Base-by-base conservation (phyloP, 2,797 vertebrate genomes). In the Oophaga sylvatica region DNA sequence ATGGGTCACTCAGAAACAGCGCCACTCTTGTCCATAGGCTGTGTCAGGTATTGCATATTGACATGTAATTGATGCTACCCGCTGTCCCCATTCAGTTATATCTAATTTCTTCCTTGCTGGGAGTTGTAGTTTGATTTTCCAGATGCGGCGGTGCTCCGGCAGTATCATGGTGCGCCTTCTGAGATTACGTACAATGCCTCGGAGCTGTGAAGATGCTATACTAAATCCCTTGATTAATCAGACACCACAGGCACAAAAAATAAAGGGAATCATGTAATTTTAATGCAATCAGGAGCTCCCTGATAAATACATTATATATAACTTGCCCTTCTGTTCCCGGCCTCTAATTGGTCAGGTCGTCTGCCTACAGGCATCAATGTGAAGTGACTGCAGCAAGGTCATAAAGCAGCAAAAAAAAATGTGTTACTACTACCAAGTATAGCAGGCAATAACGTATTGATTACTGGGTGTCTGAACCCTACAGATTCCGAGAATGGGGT, bases 231-330 rank as follows among this genome's bases (percentile, higher is more conserved):
- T 22, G 75, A 77, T 56, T 77, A 77, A 77, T 56, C 48, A n/a
- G 48, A 77, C 75, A 77, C 75, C 48, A 56, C 75, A 77, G 75
- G 75, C 45, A 13, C 13, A 5, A 53, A 6, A 77, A 77, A 48
- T 75, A 53, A 26, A 16, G n/a, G 11, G 75, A 77, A 77, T 77
- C 75, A 53, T 77, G 75, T 26, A 53, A 77, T 77, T 77, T 56
- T 53, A 77, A 77, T 77, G 75, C 48, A 77, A 77, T 77, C 75
- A 77, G 75, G 22, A n/a, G 22, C 22, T 53, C 6, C 75, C 22
- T 56, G 75, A 56, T 77, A 77, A 17, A 77, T 77, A 26, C 45
- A 56, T n/a, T 56, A 77, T 56, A 73, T 22, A 73, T 67, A 73
- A 45, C 71, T 5, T 29, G 71, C 3, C 75, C 48, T 53, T 48